Evolutionary conservation across 2,888 invertebrate species (phyloP).

Genomic region (Scaptomyza caliginosa): DNA sequence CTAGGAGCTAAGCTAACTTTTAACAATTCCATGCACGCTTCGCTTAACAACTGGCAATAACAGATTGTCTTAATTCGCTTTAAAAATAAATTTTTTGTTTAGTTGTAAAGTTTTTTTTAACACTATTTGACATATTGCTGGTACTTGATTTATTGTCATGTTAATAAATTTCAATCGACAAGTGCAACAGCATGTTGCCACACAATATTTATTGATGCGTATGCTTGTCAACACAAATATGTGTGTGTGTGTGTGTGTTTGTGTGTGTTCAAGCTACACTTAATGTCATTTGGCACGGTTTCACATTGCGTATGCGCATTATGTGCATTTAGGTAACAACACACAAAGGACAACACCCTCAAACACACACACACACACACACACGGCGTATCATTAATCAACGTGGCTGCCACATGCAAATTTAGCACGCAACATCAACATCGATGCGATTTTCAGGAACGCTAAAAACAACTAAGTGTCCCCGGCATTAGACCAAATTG

Average conservation of each 20-base stretch:
- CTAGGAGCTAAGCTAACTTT: not conserved
- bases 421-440: constrained; percentile 54
- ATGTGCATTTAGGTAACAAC: constrained; percentile 50
- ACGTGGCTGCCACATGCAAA: constrained; percentile 61
- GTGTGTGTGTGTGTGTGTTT: constrained; percentile 20
- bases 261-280: constrained; percentile 4
- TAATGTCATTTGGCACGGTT: constrained; percentile 16
- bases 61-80: too few relatives aligned
- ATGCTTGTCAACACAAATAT: not conserved
- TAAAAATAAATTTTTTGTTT: not conserved
- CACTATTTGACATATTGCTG: not conserved
- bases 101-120: not conserved
- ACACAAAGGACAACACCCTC: not conserved
- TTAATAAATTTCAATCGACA: not conserved
- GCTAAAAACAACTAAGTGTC: constrained; percentile 3
- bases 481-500: constrained; percentile 26
- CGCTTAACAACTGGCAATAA: too few relatives aligned
- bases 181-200: not conserved
- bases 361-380: constrained; percentile 8
- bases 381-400: constrained; percentile 58
- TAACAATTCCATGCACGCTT: not conserved
- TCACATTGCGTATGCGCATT: constrained; percentile 74
- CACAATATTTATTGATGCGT: not conserved
- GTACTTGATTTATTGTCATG: constrained; percentile 24
- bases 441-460: constrained; percentile 21